phyloP scores from a whole-genome alignment of 1,140 invertebrate genomes.

The Battus philenor region DNA sequence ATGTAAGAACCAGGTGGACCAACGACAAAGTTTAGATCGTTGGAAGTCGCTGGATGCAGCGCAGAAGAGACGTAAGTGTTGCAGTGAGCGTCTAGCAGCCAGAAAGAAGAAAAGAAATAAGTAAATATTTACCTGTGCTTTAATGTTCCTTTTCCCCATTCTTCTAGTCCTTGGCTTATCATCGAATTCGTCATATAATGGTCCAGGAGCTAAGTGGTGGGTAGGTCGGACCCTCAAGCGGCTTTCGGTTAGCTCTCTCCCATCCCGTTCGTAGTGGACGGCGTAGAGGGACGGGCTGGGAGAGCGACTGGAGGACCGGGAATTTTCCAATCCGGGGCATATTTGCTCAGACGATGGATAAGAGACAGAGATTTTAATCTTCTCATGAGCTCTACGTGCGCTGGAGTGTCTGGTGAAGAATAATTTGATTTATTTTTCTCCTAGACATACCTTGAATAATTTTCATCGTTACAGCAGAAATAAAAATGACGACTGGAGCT shows the following conservation, averaged over 20 bases:
- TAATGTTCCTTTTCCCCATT: constrained; percentile 91
- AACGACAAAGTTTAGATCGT: too few relatives aligned
- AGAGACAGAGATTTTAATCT: constrained; percentile 88
- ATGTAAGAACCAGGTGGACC: too few relatives aligned
- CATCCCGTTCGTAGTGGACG: constrained; percentile 78
- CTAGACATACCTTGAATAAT: too few relatives aligned
- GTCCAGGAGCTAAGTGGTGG: constrained; percentile 61
- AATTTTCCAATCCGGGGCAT: constrained; percentile 64
- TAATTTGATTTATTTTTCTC: too few relatives aligned
- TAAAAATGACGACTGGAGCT: too few relatives aligned
- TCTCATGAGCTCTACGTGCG: constrained; percentile 80
- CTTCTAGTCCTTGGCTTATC: constrained; percentile 80
- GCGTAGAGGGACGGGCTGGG: constrained; percentile 74
- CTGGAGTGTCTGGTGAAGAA: constrained; percentile 71
- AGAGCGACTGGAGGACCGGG: constrained; percentile 57
- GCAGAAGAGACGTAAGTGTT: too few relatives aligned
- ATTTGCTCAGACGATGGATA: constrained; percentile 88
- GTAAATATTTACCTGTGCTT: constrained; percentile 81
- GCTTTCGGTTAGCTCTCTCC: constrained; percentile 68
- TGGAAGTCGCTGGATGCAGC: too few relatives aligned
- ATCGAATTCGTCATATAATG: constrained; percentile 73
- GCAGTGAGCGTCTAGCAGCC: too few relatives aligned
- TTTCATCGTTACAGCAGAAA: too few relatives aligned
- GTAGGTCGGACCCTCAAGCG: constrained; percentile 45
- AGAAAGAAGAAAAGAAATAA: too few relatives aligned